Conservation (phyloP, 2,797 vertebrate species). For the Enoplosus armatus region DNA sequence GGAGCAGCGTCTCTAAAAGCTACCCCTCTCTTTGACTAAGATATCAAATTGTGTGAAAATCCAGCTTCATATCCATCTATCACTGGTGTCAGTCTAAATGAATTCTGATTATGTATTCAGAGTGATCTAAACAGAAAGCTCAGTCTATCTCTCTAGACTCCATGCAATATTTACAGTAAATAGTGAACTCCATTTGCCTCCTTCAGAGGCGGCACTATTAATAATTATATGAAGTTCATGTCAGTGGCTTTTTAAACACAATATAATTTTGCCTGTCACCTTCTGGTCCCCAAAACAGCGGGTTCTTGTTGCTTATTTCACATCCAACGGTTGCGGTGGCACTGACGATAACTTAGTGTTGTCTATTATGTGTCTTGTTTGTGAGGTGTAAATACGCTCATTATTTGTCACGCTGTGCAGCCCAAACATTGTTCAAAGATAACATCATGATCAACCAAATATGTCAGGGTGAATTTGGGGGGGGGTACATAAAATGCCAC, state of each 20-base stretch:
- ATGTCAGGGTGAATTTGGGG: no score
- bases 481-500: not conserved
- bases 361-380: not conserved
- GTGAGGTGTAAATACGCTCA: not conserved
- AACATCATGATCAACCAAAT: no score
- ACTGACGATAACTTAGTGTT: not conserved
- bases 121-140: not conserved
- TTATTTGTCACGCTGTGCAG: no score
- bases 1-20: no score
- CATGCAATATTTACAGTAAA: not conserved
- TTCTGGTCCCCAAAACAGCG: not conserved
- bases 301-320: not conserved
- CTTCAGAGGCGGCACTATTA: not conserved
- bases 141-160: not conserved
- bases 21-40: no score
- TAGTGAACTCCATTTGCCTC: not conserved
- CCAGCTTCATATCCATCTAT: no score
- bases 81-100: not conserved
- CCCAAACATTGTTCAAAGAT: not conserved
- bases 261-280: not conserved
- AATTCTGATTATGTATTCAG: not conserved
- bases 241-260: not conserved
- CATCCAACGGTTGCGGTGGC: not conserved
- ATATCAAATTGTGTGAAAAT: no score
- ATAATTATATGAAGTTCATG: no score